These are phyloP conservation scores for Cryptophagus acutangulus DNA, from an alignment of 2,888 invertebrate species.

Conservation along the genomic window DNA sequence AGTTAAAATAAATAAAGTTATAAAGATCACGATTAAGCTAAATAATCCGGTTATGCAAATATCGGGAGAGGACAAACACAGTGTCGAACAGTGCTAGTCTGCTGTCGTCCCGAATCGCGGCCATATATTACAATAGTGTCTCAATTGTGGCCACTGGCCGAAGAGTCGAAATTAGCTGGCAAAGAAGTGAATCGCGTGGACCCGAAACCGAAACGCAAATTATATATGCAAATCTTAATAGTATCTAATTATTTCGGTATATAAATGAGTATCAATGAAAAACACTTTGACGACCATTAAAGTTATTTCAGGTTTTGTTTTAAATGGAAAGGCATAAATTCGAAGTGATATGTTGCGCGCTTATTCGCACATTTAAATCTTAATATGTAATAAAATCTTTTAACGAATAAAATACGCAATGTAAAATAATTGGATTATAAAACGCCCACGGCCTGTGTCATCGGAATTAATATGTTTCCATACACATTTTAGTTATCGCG, in stretches of 20 bases:
- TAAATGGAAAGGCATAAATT: constrained; percentile 21
- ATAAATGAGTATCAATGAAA: constrained; percentile 29
- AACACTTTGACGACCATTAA: constrained; percentile 24
- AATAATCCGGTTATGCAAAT: constrained; percentile 25
- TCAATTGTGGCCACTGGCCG: constrained; percentile 27
- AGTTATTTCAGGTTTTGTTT: constrained; percentile 23
- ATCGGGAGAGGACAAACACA: too few relatives aligned
- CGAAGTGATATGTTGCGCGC: constrained; percentile 16
- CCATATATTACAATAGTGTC: constrained; percentile 27
- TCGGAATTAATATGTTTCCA: too few relatives aligned
- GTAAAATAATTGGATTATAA: not conserved
- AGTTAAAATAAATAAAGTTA: constrained; percentile 23
- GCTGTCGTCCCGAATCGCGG: constrained; percentile 21
- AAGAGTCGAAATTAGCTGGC: constrained; percentile 25
- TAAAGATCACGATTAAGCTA: constrained; percentile 18
- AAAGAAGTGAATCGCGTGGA: constrained; percentile 19
- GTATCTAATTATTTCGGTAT: constrained; percentile 31
- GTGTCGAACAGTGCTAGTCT: constrained; percentile 23
- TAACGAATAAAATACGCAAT: constrained; percentile 19
- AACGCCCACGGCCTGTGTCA: too few relatives aligned
- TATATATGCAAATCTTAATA: constrained; percentile 24
- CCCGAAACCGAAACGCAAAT: constrained; percentile 20
- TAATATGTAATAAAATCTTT: constrained; percentile 28
- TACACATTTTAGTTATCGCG: too few relatives aligned
- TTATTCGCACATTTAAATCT: constrained; percentile 27